phyloP scores from a whole-genome alignment of 2,797 vertebrate genomes.

The Myiotriccus ornatus region DNA sequence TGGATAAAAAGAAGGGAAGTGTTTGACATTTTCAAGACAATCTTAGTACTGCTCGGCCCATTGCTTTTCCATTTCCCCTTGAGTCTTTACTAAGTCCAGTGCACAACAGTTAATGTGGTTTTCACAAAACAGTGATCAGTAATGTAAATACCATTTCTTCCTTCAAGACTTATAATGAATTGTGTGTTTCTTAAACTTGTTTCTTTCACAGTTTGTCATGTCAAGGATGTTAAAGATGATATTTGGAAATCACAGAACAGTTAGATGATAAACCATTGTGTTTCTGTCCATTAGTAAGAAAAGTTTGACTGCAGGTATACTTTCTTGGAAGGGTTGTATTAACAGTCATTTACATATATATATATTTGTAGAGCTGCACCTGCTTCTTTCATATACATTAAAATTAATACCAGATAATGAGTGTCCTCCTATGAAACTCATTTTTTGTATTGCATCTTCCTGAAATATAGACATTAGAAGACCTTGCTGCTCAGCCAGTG shows the following conservation, averaged over 20 bases:
- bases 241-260: constrained; percentile 40
- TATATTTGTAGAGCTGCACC: constrained; percentile 30
- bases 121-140: constrained; percentile 55
- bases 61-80: constrained; percentile 3
- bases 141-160: constrained; percentile 65
- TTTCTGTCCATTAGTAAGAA: constrained; percentile 25
- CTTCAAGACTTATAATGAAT: constrained; percentile 16
- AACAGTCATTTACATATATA: constrained; percentile 23
- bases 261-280: neutral
- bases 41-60: neutral
- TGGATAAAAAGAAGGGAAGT: neutral
- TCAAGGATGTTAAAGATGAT: constrained; percentile 13
- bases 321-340: constrained; percentile 16
- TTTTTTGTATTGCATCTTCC: constrained; percentile 34
- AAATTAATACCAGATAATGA: constrained; percentile 37
- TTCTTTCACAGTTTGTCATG: constrained; percentile 53
- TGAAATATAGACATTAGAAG: constrained; percentile 59
- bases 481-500: constrained; percentile 23
- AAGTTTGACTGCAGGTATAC: constrained; percentile 6
- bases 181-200: constrained; percentile 9
- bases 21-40: constrained; percentile 39
- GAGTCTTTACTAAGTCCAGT: constrained; percentile 45
- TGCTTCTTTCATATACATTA: constrained; percentile 48
- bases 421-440: constrained; percentile 31
- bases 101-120: constrained; percentile 29